Evolutionary conservation across 2,888 invertebrate genomes (phyloP).

Genomic region (Linnaemya tessellans): DNA sequence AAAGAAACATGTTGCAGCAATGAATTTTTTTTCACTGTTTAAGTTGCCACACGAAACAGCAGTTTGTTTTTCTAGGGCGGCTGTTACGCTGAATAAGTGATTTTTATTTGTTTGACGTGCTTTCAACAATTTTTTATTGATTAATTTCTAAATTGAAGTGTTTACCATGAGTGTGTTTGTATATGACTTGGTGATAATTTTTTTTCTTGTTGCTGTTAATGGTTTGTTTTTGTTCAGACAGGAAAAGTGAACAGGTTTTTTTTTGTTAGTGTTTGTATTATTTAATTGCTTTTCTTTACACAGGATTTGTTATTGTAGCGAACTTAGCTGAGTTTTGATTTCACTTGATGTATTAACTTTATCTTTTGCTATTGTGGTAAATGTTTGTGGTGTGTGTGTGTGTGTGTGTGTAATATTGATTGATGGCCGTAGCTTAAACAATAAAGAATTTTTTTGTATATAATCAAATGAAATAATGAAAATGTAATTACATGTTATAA

Average conservation of each 20-base stretch:
- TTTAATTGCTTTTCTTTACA: conserved; percentile 59
- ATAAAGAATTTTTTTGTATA: background rate
- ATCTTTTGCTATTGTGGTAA: background rate
- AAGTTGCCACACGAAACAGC: background rate
- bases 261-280: conserved; percentile 34
- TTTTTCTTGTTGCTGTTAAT: background rate
- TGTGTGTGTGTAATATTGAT: conserved; percentile 28
- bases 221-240: background rate
- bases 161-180: background rate
- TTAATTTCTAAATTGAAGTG: conserved; percentile 62
- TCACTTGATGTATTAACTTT: background rate
- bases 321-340: background rate
- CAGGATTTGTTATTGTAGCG: conserved; percentile 3
- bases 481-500: too few species aligned
- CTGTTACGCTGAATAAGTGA: conserved; percentile 48
- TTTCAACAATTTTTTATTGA: conserved; percentile 69
- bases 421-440: conserved; percentile 10
- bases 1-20: background rate
- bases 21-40: conserved; percentile 5
- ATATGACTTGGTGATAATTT: background rate
- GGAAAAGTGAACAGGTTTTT: conserved; percentile 8
- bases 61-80: background rate
- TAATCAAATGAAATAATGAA: background rate
- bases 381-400: background rate
- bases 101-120: conserved; percentile 69